Percentiles rank a stretch among this genome's conserved stretches.
Evolutionary conservation across 2,888 invertebrate species (phyloP).

Genomic region (Dioctria rufipes): DNA sequence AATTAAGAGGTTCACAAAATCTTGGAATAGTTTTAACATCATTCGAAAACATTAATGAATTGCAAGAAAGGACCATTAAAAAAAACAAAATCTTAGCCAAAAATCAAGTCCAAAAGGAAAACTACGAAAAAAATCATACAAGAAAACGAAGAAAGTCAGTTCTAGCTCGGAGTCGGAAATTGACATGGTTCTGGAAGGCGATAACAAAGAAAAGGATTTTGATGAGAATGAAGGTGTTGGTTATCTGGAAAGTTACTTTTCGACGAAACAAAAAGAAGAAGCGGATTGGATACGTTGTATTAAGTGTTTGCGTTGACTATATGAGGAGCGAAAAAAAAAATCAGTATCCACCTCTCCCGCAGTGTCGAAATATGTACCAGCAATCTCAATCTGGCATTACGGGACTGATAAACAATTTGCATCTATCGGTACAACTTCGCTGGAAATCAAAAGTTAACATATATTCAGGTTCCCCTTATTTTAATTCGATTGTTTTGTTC

Average conservation of each 20-base stretch:
- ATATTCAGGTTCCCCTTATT: neutral
- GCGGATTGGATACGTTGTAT: neutral
- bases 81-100: neutral
- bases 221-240: neutral
- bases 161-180: neutral
- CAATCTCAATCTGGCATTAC: too few relatives aligned
- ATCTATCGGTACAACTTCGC: neutral
- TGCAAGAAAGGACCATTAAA: neutral
- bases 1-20: neutral
- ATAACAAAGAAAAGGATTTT: neutral
- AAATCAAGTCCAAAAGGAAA: neutral
- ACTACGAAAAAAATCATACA: neutral
- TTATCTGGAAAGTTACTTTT: neutral
- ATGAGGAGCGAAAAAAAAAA: neutral
- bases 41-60: neutral
- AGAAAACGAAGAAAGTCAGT: neutral
- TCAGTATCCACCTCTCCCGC: neutral
- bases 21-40: neutral
- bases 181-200: neutral
- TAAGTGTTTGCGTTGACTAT: neutral
- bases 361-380: neutral
- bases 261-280: neutral
- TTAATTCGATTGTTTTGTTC: neutral
- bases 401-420: neutral
- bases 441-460: neutral